Conservation (phyloP, 2,113 vertebrate genomes). For the Jaculus jaculus region DNA sequence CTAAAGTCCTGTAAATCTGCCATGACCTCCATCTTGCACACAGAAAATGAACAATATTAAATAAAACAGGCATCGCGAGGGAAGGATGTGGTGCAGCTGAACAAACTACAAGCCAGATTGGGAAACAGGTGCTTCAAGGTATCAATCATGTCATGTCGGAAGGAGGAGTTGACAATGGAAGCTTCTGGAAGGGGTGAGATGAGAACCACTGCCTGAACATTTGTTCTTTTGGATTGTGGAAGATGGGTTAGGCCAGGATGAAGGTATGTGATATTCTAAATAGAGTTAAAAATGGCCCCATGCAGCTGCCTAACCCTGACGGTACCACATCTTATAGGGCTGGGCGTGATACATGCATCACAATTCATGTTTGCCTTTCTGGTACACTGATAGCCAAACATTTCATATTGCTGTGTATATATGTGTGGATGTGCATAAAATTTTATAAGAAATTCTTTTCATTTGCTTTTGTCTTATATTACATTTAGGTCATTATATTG, state of each 20-base stretch:
- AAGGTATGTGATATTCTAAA: neutral
- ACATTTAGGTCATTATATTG: neutral
- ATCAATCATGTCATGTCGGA: accelerated
- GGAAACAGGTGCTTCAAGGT: neutral
- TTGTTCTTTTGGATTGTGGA: neutral
- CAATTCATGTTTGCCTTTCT: neutral
- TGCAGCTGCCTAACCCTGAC: neutral
- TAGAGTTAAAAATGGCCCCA: neutral
- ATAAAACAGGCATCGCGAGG: neutral
- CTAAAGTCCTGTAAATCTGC: neutral
- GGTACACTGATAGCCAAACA: neutral
- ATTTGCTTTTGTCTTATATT: slow-evolving; percentile 30
- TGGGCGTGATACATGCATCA: neutral
- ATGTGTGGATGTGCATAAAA: neutral
- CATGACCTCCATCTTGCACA: neutral
- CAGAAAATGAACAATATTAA: slow-evolving; percentile 30
- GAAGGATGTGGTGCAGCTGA: neutral
- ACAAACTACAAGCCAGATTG: too few species aligned
- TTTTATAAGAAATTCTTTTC: slow-evolving; percentile 42
- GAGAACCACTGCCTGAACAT: neutral
- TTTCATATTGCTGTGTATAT: neutral
- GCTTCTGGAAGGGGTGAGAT: neutral
- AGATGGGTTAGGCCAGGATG: neutral
- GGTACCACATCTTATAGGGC: accelerated
- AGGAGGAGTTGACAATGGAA: neutral